Conservation (phyloP, 2,113 vertebrate species). For the Phyllostomus hastatus region DNA sequence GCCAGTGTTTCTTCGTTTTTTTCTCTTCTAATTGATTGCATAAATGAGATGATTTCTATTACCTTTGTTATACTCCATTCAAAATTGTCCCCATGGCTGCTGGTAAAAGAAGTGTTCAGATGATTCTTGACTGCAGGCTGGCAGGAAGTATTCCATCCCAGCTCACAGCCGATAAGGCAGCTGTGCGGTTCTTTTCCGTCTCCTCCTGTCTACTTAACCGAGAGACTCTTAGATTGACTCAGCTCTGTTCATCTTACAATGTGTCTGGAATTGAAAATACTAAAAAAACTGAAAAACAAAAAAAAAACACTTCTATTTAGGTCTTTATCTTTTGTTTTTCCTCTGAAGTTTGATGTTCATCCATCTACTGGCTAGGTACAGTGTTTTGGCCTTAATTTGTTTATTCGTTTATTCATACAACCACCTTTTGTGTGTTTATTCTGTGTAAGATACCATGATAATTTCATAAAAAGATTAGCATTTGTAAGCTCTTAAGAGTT, state of each 20-base stretch:
- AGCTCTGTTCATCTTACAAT: slow-evolving; percentile 12
- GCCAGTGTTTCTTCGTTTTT: not conserved
- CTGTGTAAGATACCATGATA: not conserved
- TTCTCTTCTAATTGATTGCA: not conserved
- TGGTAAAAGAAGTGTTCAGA: not conserved
- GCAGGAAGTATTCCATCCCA: not conserved
- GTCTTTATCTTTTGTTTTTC: slow-evolving; percentile 30
- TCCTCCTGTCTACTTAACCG: not conserved
- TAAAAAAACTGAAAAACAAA: not conserved
- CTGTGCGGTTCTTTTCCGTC: not conserved
- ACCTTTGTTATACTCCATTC: not conserved
- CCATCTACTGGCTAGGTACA: not conserved
- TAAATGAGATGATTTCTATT: not conserved
- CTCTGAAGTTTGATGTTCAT: not conserved
- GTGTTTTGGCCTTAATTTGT: slow-evolving; percentile 21
- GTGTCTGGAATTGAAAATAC: slow-evolving; percentile 31
- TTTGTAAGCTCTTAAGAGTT: slow-evolving; percentile 25
- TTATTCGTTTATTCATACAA: not conserved
- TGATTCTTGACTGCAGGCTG: not conserved
- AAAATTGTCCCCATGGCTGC: not conserved
- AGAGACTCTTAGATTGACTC: slow-evolving; percentile 8
- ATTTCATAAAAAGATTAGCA: not conserved
- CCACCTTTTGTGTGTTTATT: not conserved
- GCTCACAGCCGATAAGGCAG: not conserved
- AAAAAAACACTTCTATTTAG: not conserved